phyloP scores from a whole-genome alignment of 1,140 invertebrate genomes.

The Pararge aegeria region DNA sequence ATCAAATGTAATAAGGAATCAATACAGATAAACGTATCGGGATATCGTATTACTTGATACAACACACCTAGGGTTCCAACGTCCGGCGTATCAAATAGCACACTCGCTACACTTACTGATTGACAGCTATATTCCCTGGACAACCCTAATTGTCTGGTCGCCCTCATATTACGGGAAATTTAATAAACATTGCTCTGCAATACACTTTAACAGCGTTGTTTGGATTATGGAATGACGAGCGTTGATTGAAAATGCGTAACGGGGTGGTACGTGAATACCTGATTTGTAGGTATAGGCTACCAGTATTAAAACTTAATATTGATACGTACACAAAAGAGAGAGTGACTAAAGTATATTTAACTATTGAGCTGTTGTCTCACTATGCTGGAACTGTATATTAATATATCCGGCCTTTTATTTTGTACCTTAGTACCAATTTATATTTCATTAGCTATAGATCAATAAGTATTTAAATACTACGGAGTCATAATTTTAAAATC shows the following conservation, averaged over 20 bases:
- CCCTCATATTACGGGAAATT: conserved; percentile 62
- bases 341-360: too few species aligned
- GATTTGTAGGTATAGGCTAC: too few species aligned
- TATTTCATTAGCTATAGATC: too few species aligned
- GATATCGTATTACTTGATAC: conserved; percentile 1
- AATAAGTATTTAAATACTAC: too few species aligned
- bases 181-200: conserved; percentile 61
- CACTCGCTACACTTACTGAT: conserved; percentile 46
- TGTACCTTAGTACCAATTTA: too few species aligned
- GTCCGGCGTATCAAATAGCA: conserved; percentile 56
- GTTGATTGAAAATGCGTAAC: conserved; percentile 54
- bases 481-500: too few species aligned
- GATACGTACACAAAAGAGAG: too few species aligned
- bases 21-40: background rate
- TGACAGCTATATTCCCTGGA: conserved; percentile 61
- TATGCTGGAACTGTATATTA: too few species aligned
- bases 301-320: too few species aligned
- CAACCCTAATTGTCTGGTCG: conserved; percentile 61
- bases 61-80: conserved; percentile 31
- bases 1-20: background rate
- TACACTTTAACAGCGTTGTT: conserved; percentile 53
- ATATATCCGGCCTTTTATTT: too few species aligned
- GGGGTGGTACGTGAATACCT: background rate
- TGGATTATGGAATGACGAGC: conserved; percentile 49
- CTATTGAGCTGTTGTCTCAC: too few species aligned